Evolutionary conservation across 2,113 vertebrate genomes (phyloP).

Genomic region (Anolis carolinensis): DNA sequence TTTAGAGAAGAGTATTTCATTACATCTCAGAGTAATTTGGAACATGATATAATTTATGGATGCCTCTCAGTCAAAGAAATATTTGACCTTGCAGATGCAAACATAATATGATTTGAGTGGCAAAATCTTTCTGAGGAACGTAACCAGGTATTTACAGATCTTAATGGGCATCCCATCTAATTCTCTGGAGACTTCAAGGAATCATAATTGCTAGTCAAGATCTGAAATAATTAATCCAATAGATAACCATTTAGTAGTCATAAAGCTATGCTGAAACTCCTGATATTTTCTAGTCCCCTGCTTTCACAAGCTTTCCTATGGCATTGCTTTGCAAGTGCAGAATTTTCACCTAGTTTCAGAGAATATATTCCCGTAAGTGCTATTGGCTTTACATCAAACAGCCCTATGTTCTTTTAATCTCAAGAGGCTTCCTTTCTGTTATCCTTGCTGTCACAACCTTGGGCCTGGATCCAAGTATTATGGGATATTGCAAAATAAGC

Average conservation of each 20-base stretch:
- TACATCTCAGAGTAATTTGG: neutral
- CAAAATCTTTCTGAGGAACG: neutral
- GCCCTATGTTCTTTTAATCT: neutral
- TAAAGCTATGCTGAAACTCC: neutral
- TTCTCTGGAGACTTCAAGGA: neutral
- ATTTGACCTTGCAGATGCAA: neutral
- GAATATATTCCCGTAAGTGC: neutral
- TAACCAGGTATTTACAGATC: neutral
- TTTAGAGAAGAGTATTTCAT: conserved; percentile 28
- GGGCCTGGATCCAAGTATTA: neutral
- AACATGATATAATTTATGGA: neutral
- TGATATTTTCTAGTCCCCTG: neutral
- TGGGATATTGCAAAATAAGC: neutral
- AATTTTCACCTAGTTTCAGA: neutral
- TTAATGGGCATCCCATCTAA: neutral
- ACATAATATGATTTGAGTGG: neutral
- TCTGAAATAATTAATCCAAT: neutral
- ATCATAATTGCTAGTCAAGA: neutral
- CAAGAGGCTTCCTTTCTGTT: neutral
- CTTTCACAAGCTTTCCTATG: neutral
- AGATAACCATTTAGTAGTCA: neutral
- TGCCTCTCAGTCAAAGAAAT: neutral
- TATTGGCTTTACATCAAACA: neutral
- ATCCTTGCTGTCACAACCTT: conserved; percentile 14
- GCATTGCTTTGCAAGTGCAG: neutral